Base-by-base conservation (phyloP, 2,888 invertebrate genomes). In the Creontiades dilutus region DNA sequence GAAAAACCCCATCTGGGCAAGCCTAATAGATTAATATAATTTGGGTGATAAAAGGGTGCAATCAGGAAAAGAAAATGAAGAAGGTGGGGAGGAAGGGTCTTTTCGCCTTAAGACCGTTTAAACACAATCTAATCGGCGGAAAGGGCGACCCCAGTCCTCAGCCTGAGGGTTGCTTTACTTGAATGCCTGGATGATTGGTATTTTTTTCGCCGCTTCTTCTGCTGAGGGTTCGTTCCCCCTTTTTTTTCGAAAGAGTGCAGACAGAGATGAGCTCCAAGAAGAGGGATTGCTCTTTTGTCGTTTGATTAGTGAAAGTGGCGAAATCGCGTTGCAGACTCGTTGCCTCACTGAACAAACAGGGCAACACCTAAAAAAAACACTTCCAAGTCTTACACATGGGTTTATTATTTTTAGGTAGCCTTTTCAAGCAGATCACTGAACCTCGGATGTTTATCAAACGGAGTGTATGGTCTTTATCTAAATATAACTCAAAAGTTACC, bases 101-200 rank as follows among this genome's bases (percentile, higher is more conserved):
- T 55, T 46, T 80, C 48, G 68, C 28, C 82, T 37, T 82, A 84
- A 68, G 90, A 57, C 85, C 86, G 90, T 84, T 91, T 90, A 91
- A 91, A 88, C 91, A 90, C 87, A 80, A 75, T 85, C 86, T 91
- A 91, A 91, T 90, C 90, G 46, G 78, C 37, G 46, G 61, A 85
- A 61, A 85, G 46, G 61, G 85, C 61, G 19, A 57, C 68, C 68
- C 61, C 68, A 68, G 23, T 27, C 68, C 68, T 68, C 19, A 27
- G 68, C 19, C 68, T 55, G 61, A 85, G 61, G 28, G 47, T n/a
- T 81, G 57, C 37, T 89, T 89, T 89, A 76, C 85, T 88, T 89
- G 88, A 91, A 91, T 91, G 87, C 90, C 19, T 27, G 68, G 80
- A 91, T 91, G 90, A 91, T 91, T 91, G 91, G 90, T 86, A 80